Evolutionary conservation across 2,113 vertebrate species (phyloP).

Genomic region (Antigone vipio): DNA sequence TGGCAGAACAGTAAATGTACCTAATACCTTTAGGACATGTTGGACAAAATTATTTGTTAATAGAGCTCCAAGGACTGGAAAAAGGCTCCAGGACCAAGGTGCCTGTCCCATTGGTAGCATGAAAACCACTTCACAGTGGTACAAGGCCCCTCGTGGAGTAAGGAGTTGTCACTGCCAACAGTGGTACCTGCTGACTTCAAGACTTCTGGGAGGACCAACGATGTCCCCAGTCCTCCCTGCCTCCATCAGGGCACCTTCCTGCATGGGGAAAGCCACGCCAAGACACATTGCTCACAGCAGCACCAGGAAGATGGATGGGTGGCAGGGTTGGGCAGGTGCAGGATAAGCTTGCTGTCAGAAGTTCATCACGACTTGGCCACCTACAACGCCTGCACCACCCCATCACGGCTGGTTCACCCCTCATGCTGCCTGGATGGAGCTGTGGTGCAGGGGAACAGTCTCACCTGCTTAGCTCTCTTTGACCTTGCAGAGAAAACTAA

Average conservation of each 20-base stretch:
- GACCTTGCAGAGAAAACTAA: neutral
- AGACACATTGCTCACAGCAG: accelerated
- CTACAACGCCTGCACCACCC: neutral
- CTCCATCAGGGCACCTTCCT: neutral
- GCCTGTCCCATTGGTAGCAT: neutral
- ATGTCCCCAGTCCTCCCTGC: neutral
- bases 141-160: neutral
- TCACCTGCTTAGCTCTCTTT: neutral
- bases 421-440: neutral
- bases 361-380: neutral
- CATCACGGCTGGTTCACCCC: too few relatives aligned
- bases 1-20: constrained; percentile 27
- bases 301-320: neutral
- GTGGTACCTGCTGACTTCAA: neutral
- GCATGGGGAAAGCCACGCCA: accelerated
- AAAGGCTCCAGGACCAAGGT: neutral
- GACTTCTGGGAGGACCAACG: neutral
- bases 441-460: accelerated
- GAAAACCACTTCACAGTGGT: neutral
- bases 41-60: neutral
- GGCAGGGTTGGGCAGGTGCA: accelerated
- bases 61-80: neutral
- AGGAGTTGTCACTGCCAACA: neutral
- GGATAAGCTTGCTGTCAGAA: neutral
- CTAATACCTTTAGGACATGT: neutral